Conservation (phyloP, 2,113 vertebrate genomes). For the Saccopteryx leptura region DNA sequence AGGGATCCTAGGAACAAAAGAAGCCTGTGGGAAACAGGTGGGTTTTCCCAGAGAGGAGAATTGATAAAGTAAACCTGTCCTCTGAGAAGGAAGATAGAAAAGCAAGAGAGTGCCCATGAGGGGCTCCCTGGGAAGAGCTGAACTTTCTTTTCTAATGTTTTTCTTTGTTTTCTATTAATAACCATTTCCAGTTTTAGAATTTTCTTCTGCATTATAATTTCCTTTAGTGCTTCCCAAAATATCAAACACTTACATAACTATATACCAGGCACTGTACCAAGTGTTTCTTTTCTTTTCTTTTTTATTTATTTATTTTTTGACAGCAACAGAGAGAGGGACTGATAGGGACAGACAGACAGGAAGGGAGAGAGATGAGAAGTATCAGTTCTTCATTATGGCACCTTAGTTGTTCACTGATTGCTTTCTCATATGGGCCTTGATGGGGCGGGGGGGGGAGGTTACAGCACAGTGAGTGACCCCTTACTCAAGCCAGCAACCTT, state of each 20-base stretch:
- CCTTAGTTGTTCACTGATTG: no score
- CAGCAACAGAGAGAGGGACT: no score
- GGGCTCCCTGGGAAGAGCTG: background rate
- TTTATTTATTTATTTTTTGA: no score
- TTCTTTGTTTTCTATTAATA: background rate
- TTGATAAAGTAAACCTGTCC: background rate
- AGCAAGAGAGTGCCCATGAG: background rate
- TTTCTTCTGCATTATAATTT: constrained; percentile 10
- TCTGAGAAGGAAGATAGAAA: background rate
- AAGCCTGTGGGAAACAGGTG: background rate
- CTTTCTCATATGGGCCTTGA: no score
- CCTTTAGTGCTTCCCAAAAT: background rate
- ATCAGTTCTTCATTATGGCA: no score
- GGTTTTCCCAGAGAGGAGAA: background rate
- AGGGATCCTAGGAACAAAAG: background rate
- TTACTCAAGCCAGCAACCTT: no score
- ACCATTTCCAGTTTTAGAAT: background rate
- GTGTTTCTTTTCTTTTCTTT: background rate
- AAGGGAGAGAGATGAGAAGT: no score
- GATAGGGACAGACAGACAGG: no score
- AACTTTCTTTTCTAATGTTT: background rate
- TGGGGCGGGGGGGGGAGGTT: no score
- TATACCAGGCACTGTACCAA: background rate
- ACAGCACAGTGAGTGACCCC: no score
- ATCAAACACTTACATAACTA: background rate